Conservation (phyloP, 2,113 vertebrate genomes). For the Phyllostomus discolor region DNA sequence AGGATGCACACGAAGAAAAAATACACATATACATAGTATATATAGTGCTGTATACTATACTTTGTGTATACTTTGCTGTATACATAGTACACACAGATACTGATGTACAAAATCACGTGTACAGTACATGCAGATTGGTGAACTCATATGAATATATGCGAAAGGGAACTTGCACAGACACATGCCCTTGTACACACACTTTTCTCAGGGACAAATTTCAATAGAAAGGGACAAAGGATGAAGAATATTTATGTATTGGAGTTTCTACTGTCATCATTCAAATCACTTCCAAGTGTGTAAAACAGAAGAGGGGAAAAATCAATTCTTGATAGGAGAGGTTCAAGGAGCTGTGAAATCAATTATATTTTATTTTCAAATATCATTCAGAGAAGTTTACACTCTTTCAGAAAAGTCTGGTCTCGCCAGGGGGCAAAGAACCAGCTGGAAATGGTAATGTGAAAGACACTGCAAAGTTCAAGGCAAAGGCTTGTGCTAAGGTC, state of each 20-base stretch:
- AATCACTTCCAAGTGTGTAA: constrained; percentile 53
- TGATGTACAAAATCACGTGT: background rate
- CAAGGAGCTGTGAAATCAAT: constrained; percentile 70
- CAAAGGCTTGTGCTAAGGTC: constrained; percentile 35
- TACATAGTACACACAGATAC: background rate
- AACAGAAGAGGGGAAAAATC: constrained; percentile 37
- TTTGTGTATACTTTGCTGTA: background rate
- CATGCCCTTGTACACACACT: background rate
- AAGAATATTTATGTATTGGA: background rate
- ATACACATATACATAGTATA: background rate
- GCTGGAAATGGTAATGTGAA: constrained; percentile 57
- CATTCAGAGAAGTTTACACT: constrained; percentile 57
- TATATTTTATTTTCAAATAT: constrained; percentile 73
- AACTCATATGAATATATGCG: background rate
- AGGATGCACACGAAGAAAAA: background rate
- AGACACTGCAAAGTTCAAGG: constrained; percentile 49
- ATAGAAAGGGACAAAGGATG: background rate
- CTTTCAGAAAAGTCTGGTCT: constrained; percentile 53
- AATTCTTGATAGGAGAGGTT: constrained; percentile 53
- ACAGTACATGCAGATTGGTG: background rate
- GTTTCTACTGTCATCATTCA: constrained; percentile 51
- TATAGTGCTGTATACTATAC: too few species aligned
- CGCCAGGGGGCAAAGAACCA: constrained; percentile 5
- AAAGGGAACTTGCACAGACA: background rate
- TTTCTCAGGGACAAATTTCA: background rate